Percentiles rank a stretch among this genome's conserved stretches.
These are phyloP conservation scores for Malurus elegans DNA, from an alignment of 2,113 vertebrate genomes.

Conservation along the genomic window DNA sequence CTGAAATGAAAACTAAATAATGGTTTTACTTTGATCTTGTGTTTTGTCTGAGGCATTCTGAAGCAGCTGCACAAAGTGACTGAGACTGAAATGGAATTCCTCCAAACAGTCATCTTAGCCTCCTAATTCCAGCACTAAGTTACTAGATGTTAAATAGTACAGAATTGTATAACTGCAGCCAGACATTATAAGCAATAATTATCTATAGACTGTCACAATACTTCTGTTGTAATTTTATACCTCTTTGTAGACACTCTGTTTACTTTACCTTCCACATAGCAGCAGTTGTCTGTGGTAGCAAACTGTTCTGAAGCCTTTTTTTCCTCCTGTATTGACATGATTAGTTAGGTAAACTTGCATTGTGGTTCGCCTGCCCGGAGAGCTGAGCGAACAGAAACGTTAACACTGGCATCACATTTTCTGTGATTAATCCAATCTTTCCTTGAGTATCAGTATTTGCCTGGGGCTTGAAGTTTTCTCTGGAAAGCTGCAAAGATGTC, in stretches of 20 bases:
- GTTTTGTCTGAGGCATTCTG: not conserved
- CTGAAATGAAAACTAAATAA: not conserved
- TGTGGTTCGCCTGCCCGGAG: not conserved
- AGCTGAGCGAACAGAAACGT: conserved; percentile 16
- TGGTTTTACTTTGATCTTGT: not conserved
- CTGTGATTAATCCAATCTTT: conserved; percentile 38
- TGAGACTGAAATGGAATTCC: not conserved
- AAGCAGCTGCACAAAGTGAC: not conserved
- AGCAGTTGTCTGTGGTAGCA: not conserved
- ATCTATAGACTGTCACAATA: not conserved
- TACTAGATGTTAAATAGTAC: not conserved
- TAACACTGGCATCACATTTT: not conserved
- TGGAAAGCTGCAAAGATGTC: not conserved
- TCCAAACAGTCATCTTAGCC: not conserved
- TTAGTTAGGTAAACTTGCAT: conserved; percentile 6
- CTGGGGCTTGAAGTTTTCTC: conserved; percentile 36
- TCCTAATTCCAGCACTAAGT: not conserved
- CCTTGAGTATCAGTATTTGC: not conserved
- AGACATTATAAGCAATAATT: conserved; percentile 21
- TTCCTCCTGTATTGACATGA: not conserved
- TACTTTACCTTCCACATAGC: not conserved
- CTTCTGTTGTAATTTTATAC: conserved; percentile 14
- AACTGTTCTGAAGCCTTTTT: not conserved
- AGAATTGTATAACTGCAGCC: not conserved
- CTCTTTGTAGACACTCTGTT: not conserved